Base-by-base conservation (phyloP, 2,888 invertebrate genomes). In the Siphonodentalium dalli region DNA sequence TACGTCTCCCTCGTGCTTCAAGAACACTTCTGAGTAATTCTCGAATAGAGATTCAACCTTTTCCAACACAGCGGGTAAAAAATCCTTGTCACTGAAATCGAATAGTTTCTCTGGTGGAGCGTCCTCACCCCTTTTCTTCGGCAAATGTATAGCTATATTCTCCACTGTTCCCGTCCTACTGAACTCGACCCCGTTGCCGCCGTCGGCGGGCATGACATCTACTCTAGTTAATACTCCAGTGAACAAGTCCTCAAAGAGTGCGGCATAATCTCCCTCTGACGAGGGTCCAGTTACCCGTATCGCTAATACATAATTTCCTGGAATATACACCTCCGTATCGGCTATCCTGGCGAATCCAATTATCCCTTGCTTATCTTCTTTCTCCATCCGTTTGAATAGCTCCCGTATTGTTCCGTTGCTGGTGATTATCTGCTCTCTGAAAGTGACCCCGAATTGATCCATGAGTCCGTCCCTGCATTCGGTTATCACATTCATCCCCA, bases 1-100 rank as follows among this genome's bases (percentile, higher is more conserved):
- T 11, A 50, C 37, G 29, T 50, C 50, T 24, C 20, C 27, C 28
- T 43, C 50, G 38, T 50, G 18, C 29, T 37, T 43, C 0, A 43
- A 50, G 37, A 43, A 50, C 7, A 50, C 23, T 15, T 43, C 50
- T 9, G 23, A 29, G 18, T 43, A 37, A 4, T 40, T 37, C 23
- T 43, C 20, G 23, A 50, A 50, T 18, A 42, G 31, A 4, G 4
- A 18, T 6, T 20, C 26, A 4, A 46, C 29, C 15, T n/a, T 15
- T 7, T 13, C 11, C 27, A 28, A 27, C 20, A 38, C 38, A 26
- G n/a, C 38, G 5, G 27, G 18, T 9, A 20, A 28, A 26, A 18
- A 21, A 26, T 34, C 23, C 7, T 38, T 27, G 20, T 38, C 11
- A 27, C 20, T 13, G 5, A 46, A 11, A 26, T 46, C 46, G 11